phyloP scores from a whole-genome alignment of 2,113 vertebrate species.

The Sylvilagus bachmani region DNA sequence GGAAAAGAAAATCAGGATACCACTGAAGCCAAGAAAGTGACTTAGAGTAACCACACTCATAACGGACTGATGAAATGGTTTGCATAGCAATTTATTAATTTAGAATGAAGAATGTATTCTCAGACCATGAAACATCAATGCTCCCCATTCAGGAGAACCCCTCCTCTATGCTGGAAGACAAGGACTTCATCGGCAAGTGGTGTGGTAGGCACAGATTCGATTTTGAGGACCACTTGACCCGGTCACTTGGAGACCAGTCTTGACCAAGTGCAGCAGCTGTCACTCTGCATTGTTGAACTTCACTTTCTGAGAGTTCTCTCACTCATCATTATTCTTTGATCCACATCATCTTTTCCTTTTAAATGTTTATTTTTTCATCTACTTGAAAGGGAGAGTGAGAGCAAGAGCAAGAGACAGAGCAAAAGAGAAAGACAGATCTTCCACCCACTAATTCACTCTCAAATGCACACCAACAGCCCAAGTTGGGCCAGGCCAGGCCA shows the following conservation, averaged over 20 bases:
- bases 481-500: too few relatives aligned
- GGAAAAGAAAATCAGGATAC: neutral
- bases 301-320: neutral
- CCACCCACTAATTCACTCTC: too few relatives aligned
- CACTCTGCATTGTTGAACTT: neutral
- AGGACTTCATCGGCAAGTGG: neutral
- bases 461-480: too few relatives aligned
- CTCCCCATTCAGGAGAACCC: neutral
- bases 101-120: constrained; percentile 43
- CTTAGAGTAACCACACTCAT: constrained; percentile 1
- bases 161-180: neutral
- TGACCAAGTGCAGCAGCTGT: neutral
- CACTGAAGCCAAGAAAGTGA: neutral
- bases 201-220: neutral
- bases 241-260: neutral
- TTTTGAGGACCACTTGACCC: neutral
- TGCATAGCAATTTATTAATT: constrained; percentile 59
- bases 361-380: too few relatives aligned
- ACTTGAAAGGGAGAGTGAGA: too few relatives aligned
- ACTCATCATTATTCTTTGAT: neutral
- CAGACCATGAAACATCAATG: constrained; percentile 23
- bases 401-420: too few relatives aligned
- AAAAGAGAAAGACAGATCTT: too few relatives aligned
- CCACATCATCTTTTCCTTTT: neutral
- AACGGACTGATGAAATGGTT: neutral